phyloP scores from a whole-genome alignment of 2,888 invertebrate genomes.

The Dorcus hopei region DNA sequence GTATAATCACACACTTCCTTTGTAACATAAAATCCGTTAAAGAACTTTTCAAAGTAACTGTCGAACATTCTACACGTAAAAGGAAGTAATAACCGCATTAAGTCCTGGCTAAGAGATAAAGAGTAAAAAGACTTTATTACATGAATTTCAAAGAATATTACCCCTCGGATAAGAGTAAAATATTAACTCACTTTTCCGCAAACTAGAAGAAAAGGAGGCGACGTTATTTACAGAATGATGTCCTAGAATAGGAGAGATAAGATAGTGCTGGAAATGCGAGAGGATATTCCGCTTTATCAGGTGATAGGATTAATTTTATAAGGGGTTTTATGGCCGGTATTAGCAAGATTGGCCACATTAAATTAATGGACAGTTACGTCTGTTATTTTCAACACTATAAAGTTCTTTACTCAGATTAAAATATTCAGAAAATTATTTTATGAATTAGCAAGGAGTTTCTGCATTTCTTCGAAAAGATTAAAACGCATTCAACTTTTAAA shows the following conservation, averaged over 20 bases:
- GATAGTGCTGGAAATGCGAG: constrained; percentile 5
- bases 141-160: constrained; percentile 1
- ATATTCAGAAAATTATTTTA: background rate
- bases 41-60: too few species aligned
- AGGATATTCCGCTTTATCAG: constrained; percentile 18
- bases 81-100: constrained; percentile 7
- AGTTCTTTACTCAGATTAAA: background rate
- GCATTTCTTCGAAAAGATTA: too few species aligned
- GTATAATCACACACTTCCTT: too few species aligned
- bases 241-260: constrained; percentile 1
- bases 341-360: constrained; percentile 23
- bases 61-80: background rate
- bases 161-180: constrained; percentile 17
- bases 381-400: constrained; percentile 6
- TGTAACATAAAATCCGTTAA: too few species aligned
- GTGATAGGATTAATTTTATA: constrained; percentile 23
- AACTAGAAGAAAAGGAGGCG: background rate
- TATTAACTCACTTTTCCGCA: constrained; percentile 17
- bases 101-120: too few species aligned
- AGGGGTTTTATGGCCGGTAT: constrained; percentile 19
- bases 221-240: background rate
- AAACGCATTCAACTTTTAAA: too few species aligned
- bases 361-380: constrained; percentile 27
- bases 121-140: too few species aligned
- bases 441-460: background rate